Evolutionary conservation across 35 echinoderm and acorn worm genomes (phyloP), one percentile per base, ranked within the genome.

Genomic region (Ophiothrix spiculata): DNA sequence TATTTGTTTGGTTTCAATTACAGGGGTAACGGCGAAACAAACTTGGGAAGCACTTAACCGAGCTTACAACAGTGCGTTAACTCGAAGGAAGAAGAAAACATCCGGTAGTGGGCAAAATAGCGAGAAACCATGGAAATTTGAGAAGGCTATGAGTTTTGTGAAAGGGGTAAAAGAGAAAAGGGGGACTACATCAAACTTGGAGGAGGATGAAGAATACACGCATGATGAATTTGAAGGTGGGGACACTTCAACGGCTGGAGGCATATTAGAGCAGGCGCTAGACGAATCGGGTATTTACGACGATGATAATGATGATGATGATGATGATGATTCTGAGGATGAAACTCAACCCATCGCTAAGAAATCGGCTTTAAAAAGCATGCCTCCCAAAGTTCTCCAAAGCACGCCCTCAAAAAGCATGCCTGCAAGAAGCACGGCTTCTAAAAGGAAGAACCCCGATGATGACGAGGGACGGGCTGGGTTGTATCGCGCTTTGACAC

Each of bases 1-100:
- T 86, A 77, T 86, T 39, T 80, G 13, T 79, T 87, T 87, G 40
- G 31, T 87, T 63, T 80, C 45, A 23, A 36, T 79, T 87, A 79
- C 36, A 39, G 39, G 41, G 41, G 36, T 87, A 33, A 63, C 86
- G 33, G 45, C 80, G 75, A 78, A 63, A 78, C 75, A 79, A 79
- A 79, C 86, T 84, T 84, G 81, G 81, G 81, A 84, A 84, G 56
- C 42, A 41, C 56, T 84, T 41, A 84, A 84, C 81, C 81, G 81
- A 31, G 81, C 81, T 84, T 84, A 63, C 81, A 84, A 84, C 81
- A 84, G 81, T 84, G 81, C 49, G 42, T 69, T 84, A 54, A 64
- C 42, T 84, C 81, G 81, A 73, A 41, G 81, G 64, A 84, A 73
- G 64, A 84, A 64, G 56, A 84, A 63, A 35, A 36, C 81, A 36